Percentiles rank a stretch among this genome's conserved stretches.
phyloP scores from a whole-genome alignment of 1,140 invertebrate genomes.

The Drosophila repletoides region DNA sequence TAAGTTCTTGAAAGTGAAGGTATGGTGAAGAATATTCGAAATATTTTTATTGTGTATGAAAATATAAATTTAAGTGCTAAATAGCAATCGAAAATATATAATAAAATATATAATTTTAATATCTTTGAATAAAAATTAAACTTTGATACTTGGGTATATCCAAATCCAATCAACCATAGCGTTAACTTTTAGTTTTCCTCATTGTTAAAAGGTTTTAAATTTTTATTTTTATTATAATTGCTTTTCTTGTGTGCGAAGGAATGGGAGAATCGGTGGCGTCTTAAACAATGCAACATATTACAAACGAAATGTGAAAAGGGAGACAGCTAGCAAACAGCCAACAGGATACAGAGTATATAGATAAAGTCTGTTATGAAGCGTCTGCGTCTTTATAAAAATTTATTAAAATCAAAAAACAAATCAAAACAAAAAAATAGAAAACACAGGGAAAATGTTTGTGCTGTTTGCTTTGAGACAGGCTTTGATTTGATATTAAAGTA shows the following conservation, averaged over 20 bases:
- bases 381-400: constrained; percentile 61
- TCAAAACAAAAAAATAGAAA: constrained; percentile 1
- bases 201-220: background rate
- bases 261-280: background rate
- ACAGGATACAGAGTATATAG: background rate
- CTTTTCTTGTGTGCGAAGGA: background rate
- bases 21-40: too few species aligned
- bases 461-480: constrained; percentile 9
- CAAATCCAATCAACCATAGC: too few species aligned
- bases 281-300: constrained; percentile 52
- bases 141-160: too few species aligned
- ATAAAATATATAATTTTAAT: too few species aligned
- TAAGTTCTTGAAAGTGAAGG: too few species aligned
- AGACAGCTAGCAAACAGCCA: constrained; percentile 29
- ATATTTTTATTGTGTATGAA: too few species aligned
- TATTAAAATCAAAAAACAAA: too few species aligned
- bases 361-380: constrained; percentile 3
- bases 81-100: too few species aligned
- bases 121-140: too few species aligned
- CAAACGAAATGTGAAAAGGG: constrained; percentile 30
- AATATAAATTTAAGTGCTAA: too few species aligned
- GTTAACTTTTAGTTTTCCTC: too few species aligned
- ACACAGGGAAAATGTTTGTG: too few species aligned
- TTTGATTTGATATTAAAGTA: constrained; percentile 75
- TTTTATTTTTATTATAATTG: background rate